phyloP scores from a whole-genome alignment of 2,888 invertebrate species.

The Spisula subtruncata region DNA sequence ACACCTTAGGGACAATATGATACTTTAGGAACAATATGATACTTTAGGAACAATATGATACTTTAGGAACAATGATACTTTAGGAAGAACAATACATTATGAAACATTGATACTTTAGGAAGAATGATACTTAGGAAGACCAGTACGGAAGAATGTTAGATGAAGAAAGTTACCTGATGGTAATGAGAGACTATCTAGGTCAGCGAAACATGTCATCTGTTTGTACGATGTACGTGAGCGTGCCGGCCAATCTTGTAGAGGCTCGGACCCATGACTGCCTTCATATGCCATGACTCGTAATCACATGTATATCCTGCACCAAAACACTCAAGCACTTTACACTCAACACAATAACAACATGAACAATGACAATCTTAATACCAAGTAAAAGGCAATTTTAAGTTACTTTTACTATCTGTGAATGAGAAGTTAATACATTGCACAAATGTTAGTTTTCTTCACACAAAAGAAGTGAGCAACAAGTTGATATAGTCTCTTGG shows the following conservation, averaged over 20 bases:
- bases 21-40: too few species aligned
- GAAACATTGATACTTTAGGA: too few species aligned
- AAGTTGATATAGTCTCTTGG: not conserved
- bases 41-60: too few species aligned
- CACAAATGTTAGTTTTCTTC: not conserved
- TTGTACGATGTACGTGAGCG: conserved; percentile 76
- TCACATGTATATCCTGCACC: conserved; percentile 10
- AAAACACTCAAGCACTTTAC: not conserved
- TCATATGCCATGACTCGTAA: conserved; percentile 32
- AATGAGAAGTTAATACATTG: not conserved
- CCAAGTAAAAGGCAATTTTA: too few species aligned
- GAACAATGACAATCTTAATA: not conserved
- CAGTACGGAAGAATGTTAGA: not conserved
- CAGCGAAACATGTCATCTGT: conserved; percentile 75
- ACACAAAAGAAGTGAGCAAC: not conserved
- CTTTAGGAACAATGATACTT: too few species aligned
- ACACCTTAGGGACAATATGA: too few species aligned
- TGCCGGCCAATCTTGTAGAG: conserved; percentile 69
- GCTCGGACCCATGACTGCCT: conserved; percentile 55
- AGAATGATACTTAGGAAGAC: too few species aligned
- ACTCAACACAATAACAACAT: conserved; percentile 7
- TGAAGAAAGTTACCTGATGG: conserved; percentile 63
- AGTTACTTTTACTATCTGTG: not conserved
- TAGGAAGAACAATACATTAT: too few species aligned
- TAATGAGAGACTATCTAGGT: conserved; percentile 72